phyloP scores from a whole-genome alignment of 2,113 vertebrate genomes.

The Peromyscus californicus region DNA sequence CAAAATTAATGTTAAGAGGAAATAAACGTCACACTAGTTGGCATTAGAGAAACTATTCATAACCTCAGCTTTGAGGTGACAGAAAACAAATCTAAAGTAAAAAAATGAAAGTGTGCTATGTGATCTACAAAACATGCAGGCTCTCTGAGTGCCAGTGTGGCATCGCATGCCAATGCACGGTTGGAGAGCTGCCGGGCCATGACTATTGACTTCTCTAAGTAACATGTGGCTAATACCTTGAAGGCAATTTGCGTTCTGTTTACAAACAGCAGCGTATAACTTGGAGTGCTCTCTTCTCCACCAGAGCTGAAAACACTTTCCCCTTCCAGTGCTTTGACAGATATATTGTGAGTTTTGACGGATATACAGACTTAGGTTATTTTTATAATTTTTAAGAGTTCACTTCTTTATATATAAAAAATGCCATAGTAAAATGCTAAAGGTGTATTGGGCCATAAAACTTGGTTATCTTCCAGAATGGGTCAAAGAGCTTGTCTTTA shows the following conservation, averaged over 20 bases:
- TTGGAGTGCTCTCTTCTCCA: neutral
- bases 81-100: slow-evolving; percentile 59
- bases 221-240: neutral
- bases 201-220: neutral
- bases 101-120: slow-evolving; percentile 1
- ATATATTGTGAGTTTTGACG: neutral
- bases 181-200: neutral
- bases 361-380: neutral
- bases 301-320: neutral
- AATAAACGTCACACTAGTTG: slow-evolving; percentile 85
- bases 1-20: slow-evolving; percentile 85
- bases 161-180: neutral
- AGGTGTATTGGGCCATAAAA: neutral
- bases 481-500: neutral
- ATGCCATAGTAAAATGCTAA: neutral
- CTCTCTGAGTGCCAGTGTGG: neutral
- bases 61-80: slow-evolving; percentile 77
- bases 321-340: neutral
- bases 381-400: neutral
- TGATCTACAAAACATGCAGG: slow-evolving; percentile 77
- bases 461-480: neutral
- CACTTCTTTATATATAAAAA: neutral
- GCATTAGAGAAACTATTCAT: slow-evolving; percentile 81
- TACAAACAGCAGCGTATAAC: neutral
- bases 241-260: neutral